phyloP scores from a whole-genome alignment of 2,888 invertebrate species.

The Pinctada fucata region DNA sequence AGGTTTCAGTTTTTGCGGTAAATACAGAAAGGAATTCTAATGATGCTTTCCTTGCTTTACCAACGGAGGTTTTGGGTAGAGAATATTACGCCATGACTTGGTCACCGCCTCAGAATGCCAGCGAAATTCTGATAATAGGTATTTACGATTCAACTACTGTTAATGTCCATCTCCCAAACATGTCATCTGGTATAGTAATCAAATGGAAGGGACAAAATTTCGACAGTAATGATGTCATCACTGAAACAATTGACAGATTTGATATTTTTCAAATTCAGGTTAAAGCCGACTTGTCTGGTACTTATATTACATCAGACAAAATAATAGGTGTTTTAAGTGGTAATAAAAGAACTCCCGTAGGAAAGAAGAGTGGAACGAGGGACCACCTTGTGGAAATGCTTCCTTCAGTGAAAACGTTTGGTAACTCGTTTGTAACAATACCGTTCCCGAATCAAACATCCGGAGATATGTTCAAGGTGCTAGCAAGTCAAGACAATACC shows the following conservation, averaged over 20 bases:
- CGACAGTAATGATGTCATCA: conserved; percentile 21
- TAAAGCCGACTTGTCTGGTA: conserved; percentile 61
- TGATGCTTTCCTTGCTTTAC: conserved; percentile 53
- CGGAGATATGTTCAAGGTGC: conserved; percentile 58
- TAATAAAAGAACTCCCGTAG: conserved; percentile 48
- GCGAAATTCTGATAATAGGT: conserved; percentile 43
- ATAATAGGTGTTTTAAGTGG: conserved; percentile 61
- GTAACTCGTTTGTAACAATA: conserved; percentile 57
- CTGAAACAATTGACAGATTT: conserved; percentile 33
- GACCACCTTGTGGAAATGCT: conserved; percentile 58
- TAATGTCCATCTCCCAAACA: conserved; percentile 26
- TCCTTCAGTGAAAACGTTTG: conserved; percentile 47
- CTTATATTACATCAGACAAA: conserved; percentile 50
- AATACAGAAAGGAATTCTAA: conserved; percentile 49
- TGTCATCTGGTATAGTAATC: conserved; percentile 27
- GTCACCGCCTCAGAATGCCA: conserved; percentile 29
- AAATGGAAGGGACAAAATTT: conserved; percentile 28
- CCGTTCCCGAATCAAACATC: conserved; percentile 56
- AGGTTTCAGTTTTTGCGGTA: conserved; percentile 47
- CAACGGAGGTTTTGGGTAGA: conserved; percentile 46
- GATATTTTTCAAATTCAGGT: conserved; percentile 47
- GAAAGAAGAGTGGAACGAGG: conserved; percentile 24
- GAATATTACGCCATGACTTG: conserved; percentile 50
- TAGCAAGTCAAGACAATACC: conserved; percentile 45
- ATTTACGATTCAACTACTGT: conserved; percentile 39